Evolutionary conservation across 2,113 vertebrate genomes (phyloP).

Genomic region (Chelonoidis abingdonii): DNA sequence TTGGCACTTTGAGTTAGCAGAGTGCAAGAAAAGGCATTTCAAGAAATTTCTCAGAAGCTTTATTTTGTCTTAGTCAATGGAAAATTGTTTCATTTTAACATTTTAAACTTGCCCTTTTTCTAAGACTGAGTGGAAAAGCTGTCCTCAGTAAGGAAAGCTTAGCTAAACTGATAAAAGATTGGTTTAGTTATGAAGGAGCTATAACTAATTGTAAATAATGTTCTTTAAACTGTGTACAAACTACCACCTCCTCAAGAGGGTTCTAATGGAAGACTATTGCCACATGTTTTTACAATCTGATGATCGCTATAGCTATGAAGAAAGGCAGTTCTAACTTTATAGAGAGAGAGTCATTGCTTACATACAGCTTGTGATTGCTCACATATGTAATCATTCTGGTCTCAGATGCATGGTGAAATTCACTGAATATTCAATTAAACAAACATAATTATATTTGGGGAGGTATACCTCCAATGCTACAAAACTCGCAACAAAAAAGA

Average conservation of each 20-base stretch:
- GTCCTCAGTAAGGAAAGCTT: background rate
- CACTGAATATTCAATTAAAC: fast-evolving
- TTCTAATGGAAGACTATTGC: background rate
- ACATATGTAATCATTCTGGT: background rate
- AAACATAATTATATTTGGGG: background rate
- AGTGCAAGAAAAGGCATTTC: background rate
- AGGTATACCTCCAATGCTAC: background rate
- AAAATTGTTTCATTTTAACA: background rate
- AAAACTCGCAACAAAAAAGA: background rate
- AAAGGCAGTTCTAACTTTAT: background rate
- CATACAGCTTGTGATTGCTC: background rate
- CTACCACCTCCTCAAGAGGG: background rate
- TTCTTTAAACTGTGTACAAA: background rate
- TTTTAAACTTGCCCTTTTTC: background rate
- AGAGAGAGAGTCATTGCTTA: background rate
- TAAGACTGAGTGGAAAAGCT: background rate
- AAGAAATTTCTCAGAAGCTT: background rate
- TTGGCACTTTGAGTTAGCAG: background rate
- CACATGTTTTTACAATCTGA: fast-evolving
- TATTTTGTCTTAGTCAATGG: background rate
- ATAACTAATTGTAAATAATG: background rate
- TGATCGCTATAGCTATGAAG: background rate
- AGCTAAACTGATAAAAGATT: background rate
- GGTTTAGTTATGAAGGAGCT: background rate
- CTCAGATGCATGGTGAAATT: fast-evolving